Evolutionary conservation across 2,888 invertebrate genomes (phyloP).

Genomic region (Drosophila kuntzei): DNA sequence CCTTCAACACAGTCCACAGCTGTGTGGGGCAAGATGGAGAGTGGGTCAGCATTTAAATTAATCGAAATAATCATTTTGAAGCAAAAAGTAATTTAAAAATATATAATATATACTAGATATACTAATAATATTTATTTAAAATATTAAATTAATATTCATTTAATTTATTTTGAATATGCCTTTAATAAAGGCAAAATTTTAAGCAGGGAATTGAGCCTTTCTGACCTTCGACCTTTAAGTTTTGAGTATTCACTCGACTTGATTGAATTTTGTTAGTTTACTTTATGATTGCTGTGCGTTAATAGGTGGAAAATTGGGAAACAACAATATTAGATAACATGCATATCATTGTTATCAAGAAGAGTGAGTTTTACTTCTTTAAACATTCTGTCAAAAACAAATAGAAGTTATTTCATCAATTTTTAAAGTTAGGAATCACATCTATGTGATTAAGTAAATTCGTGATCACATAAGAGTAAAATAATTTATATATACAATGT

Average conservation of each 20-base stretch:
- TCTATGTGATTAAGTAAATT: no score
- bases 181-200: no score
- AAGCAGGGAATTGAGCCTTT: background rate
- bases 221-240: background rate
- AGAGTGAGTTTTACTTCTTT: no score
- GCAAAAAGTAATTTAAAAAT: no score
- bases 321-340: no score
- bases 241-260: background rate
- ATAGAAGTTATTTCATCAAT: no score
- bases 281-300: background rate
- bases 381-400: no score
- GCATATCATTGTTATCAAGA: no score
- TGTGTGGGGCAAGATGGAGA: background rate
- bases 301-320: no score
- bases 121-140: no score
- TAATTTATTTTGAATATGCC: background rate
- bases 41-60: slow-evolving; percentile 3
- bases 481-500: background rate
- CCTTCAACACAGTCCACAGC: background rate
- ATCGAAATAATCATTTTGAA: no score
- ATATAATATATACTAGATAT: no score
- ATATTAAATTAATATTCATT: background rate
- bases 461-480: background rate
- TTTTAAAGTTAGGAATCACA: background rate
- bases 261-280: background rate